Conservation (phyloP, 2,797 vertebrate genomes). For the Monodelphis domestica region DNA sequence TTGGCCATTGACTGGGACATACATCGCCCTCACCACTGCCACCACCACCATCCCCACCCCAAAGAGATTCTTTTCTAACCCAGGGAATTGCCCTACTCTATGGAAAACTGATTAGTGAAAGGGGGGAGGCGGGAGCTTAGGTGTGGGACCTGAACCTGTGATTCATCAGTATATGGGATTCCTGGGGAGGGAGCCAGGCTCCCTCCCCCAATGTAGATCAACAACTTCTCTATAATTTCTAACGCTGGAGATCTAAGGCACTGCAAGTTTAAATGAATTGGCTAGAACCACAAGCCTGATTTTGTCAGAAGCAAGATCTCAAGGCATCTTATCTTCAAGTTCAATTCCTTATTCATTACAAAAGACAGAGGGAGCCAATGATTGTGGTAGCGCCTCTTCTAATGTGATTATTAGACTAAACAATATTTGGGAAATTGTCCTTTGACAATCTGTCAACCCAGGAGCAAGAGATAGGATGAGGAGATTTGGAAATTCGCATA, state of each 20-base stretch:
- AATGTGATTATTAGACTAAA: neutral
- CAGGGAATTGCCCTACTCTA: too few relatives aligned
- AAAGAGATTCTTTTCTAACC: neutral
- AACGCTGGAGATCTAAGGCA: neutral
- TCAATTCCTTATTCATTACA: neutral
- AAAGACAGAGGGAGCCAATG: neutral
- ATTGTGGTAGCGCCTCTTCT: neutral
- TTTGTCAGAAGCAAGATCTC: neutral
- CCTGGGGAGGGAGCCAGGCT: neutral
- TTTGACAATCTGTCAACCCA: neutral
- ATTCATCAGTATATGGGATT: neutral
- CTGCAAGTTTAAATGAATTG: neutral
- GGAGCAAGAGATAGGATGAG: neutral
- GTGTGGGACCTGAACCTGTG: too few relatives aligned
- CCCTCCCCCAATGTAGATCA: neutral
- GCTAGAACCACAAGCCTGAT: neutral
- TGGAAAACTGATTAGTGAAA: neutral
- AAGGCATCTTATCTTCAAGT: neutral
- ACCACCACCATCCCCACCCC: too few relatives aligned
- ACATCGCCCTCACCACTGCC: neutral
- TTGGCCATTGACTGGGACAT: neutral
- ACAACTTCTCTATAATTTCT: neutral
- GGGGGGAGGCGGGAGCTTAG: too few relatives aligned
- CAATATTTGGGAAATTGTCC: neutral
- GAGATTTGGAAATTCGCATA: neutral